Base-by-base conservation (phyloP, 2,888 invertebrate genomes). In the Lypha dubia region DNA sequence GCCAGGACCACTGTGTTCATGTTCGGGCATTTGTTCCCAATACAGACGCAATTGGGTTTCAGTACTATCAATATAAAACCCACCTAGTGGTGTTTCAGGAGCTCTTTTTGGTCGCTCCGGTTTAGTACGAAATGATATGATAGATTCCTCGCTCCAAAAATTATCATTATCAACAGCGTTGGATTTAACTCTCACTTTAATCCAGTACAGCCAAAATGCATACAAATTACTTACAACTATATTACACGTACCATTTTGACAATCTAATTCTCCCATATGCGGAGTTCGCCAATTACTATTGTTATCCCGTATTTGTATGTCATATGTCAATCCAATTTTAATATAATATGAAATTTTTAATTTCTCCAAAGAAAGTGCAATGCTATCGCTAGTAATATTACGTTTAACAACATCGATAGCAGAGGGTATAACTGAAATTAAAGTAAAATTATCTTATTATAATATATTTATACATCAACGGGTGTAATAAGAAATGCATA, bases 1-100 rank as follows among this genome's bases (percentile, higher is more conserved):
- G 88, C 95, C 93, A 11, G 94, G 94, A 46, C 96, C 97, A 88
- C 96, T 96, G 88, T 95, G 94, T 87, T 95, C 93, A 90, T 94
- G 93, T 62, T 94, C 93, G 13, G 94, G 94, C 65, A 97, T 93
- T 87, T 95, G 94, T 89, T 95, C 94, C 97, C 97, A 97, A 90
- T 96, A 97, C n/a, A 97, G 92, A 90, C 94, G 94, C 60, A 96
- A 93, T 77, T 94, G 93, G 82, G 95, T 93, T 80, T 93, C 93
- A 32, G 91, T 91, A 58, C 93, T 92, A 88, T 94, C 93, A 88
- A 94, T 93, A 90, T 95, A 94, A 90, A 96, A 97, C 88, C 95
- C 95, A 35, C 97, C 96, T 35, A 94, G 92, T 85, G 94, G 94
- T 5, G 95, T 95, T 76, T 93, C 93, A 1, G 97, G 97, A 32